These are phyloP conservation scores for Eilema caniola DNA, from an alignment of 2,888 invertebrate genomes.

Conservation along the genomic window DNA sequence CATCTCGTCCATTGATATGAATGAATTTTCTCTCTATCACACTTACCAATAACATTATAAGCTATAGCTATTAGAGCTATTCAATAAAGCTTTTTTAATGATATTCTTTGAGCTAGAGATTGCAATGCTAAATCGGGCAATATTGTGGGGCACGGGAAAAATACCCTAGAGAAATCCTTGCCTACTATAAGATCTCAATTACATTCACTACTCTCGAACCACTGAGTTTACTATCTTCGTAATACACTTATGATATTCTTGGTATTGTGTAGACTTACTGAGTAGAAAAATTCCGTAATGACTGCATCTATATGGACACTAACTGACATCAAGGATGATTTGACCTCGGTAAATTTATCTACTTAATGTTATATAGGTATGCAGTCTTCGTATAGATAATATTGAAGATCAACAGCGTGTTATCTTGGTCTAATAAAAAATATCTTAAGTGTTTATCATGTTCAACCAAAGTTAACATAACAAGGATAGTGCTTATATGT, in stretches of 20 bases:
- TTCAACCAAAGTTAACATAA: slow-evolving; percentile 9
- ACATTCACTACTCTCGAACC: no score
- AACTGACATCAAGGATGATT: background rate
- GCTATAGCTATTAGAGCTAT: no score
- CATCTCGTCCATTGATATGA: background rate
- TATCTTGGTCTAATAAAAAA: slow-evolving; percentile 5
- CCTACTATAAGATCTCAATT: background rate
- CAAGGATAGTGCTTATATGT: background rate
- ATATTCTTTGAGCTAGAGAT: background rate
- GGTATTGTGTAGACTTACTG: no score
- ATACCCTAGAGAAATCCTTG: background rate
- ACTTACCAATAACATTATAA: background rate
- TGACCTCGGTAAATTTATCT: background rate
- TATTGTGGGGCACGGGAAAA: background rate
- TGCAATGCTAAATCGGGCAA: background rate
- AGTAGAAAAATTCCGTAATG: background rate
- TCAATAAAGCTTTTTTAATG: background rate
- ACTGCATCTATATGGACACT: background rate
- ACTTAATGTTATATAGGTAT: background rate
- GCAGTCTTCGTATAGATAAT: background rate
- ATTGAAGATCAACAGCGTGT: background rate
- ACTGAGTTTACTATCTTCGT: no score
- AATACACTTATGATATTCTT: no score
- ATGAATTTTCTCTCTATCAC: background rate
- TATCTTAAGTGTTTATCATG: background rate